These are phyloP conservation scores for Eumerus sabulonum DNA, from an alignment of 2,888 invertebrate species.

Conservation along the genomic window DNA sequence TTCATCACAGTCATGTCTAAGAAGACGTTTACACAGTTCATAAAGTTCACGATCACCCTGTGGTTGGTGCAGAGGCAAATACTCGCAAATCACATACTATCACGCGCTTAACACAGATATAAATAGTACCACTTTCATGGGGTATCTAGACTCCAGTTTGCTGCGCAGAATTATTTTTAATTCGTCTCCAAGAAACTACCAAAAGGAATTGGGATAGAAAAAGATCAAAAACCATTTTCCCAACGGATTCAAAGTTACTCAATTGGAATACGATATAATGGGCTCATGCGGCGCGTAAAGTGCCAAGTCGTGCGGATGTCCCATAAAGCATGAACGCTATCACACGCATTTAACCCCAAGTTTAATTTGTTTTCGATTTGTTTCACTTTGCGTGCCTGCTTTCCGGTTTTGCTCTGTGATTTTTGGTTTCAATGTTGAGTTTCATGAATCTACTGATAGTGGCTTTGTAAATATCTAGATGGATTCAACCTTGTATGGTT, in stretches of 20 bases:
- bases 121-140: too few relatives aligned
- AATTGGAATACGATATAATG: conserved; percentile 21
- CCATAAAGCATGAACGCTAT: conserved; percentile 38
- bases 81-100: too few relatives aligned
- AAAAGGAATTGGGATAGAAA: background rate
- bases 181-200: conserved; percentile 34
- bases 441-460: conserved; percentile 10
- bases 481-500: conserved; percentile 5
- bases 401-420: conserved; percentile 10
- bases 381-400: background rate
- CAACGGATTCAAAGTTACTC: conserved; percentile 1
- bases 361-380: conserved; percentile 14
- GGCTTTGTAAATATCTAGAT: background rate
- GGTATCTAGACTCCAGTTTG: too few relatives aligned
- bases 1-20: too few relatives aligned
- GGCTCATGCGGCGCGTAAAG: too few relatives aligned
- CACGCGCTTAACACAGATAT: too few relatives aligned
- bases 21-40: too few relatives aligned
- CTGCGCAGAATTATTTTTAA: conserved; percentile 19
- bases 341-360: conserved; percentile 44
- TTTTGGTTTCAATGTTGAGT: conserved; percentile 34
- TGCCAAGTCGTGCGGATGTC: conserved; percentile 21
- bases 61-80: too few relatives aligned
- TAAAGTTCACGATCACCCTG: too few relatives aligned
- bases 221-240: conserved; percentile 1